Base-by-base conservation (phyloP, 2,888 invertebrate genomes). In the Stenurella melanura region DNA sequence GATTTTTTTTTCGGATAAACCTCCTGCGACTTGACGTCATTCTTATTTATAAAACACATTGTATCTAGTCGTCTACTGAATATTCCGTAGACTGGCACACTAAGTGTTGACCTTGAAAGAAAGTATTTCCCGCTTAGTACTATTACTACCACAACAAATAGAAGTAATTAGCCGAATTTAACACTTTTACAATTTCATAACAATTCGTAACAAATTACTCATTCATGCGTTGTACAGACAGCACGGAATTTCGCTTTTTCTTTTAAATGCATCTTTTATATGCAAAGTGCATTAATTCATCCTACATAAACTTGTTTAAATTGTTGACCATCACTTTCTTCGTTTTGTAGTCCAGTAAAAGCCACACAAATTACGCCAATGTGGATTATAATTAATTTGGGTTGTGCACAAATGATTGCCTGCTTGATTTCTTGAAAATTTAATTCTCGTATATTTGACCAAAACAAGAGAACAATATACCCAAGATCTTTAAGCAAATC, bases 31-130 rank as follows among this genome's bases (percentile, higher is more conserved):
- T 9, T 69, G 70, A 50, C 60, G 70, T 71, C 70, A 71, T 19
- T n/a, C 42, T 38, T 71, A 71, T 71, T 61, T 71, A 60, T 61
- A 71, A 57, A 18, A 57, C 26, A 9, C 30, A 63, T 30, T 19
- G 18, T n/a, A 38, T 17, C 56, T 30, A 42, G 42, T 42, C 42
- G 12, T n/a, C 50, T 50, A 15, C 19, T 19, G 34, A 57, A 34
- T 12, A 10, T 18, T 11, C 4, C 10, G 60, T 21, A 60, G 70
- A 21, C 60, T 42, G 42, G 19, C 61, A 60, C 26, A 21, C 60
- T 42, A 63, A 71, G n/a, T 58, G 19, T 71, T 71, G 70, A 42
- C 70, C 70, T 71, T 71, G 70, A 60, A 71, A 71, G 70, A 71
- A 71, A 71, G 70, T 61, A 38, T n/a, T 71, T 69, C 68, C n/a